These are phyloP conservation scores for Zaprionus inermis DNA, from an alignment of 1,140 invertebrate genomes.

Conservation along the genomic window DNA sequence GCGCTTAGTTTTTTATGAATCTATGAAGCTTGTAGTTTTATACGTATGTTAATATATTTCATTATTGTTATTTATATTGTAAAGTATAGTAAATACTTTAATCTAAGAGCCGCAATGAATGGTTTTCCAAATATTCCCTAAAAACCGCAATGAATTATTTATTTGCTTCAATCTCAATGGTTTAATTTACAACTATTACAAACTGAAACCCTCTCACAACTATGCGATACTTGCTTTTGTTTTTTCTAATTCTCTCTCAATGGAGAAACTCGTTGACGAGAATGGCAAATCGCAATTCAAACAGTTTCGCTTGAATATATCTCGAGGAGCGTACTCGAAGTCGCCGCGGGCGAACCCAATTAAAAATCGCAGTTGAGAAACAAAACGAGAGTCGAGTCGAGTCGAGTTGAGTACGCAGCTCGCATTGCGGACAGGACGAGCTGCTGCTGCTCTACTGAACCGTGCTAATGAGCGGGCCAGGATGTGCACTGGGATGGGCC, in stretches of 20 bases:
- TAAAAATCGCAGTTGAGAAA: slow-evolving; percentile 8
- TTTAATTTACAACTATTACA: not conserved
- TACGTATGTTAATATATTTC: too few relatives aligned
- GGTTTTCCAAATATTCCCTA: too few relatives aligned
- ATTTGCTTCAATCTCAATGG: not conserved
- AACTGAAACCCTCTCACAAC: not conserved
- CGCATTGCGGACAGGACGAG: not conserved
- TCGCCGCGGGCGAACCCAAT: slow-evolving; percentile 6
- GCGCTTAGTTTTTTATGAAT: too few relatives aligned
- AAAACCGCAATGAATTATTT: not conserved
- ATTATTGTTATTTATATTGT: too few relatives aligned
- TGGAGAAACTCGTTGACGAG: not conserved
- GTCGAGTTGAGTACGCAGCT: not conserved
- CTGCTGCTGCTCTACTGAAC: slow-evolving; percentile 36
- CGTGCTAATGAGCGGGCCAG: slow-evolving; percentile 45
- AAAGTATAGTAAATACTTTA: too few relatives aligned
- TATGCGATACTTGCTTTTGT: not conserved
- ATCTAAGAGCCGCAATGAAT: too few relatives aligned
- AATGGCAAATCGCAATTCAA: slow-evolving; percentile 1
- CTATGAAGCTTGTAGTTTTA: too few relatives aligned
- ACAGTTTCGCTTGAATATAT: slow-evolving; percentile 6
- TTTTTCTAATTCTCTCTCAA: slow-evolving; percentile 7
- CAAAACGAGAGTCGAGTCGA: not conserved
- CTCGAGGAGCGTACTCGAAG: slow-evolving; percentile 9
- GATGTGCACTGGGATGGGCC: slow-evolving; percentile 26